Conservation (phyloP, 2,113 vertebrate genomes). For the Entomyzon cyanotis region DNA sequence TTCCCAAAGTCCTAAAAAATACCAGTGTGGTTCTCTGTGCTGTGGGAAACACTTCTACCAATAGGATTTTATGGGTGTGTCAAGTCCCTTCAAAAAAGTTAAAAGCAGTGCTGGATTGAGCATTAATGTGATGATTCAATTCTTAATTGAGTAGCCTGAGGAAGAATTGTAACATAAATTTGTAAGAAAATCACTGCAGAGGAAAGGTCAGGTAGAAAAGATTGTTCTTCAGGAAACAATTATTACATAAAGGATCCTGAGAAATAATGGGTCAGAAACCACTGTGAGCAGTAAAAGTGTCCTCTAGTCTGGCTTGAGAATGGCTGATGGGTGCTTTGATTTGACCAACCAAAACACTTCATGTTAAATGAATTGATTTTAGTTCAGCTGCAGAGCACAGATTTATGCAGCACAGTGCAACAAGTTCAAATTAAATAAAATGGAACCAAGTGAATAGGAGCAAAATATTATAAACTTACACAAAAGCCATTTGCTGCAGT, state of each 20-base stretch:
- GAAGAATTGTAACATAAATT: not conserved
- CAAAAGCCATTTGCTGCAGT: not conserved
- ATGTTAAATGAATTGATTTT: not conserved
- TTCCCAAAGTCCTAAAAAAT: not conserved
- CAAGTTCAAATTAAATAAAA: not conserved
- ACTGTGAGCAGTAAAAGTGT: not conserved
- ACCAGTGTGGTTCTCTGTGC: not conserved
- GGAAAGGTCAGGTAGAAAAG: not conserved
- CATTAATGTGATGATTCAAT: not conserved
- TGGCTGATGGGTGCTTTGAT: not conserved
- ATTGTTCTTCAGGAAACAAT: not conserved
- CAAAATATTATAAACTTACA: not conserved
- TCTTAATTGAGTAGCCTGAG: not conserved
- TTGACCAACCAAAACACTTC: not conserved
- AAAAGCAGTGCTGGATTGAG: not conserved
- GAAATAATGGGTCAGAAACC: not conserved
- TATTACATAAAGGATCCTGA: not conserved
- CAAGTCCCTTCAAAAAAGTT: not conserved
- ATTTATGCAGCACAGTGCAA: not conserved
- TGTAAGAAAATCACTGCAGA: not conserved
- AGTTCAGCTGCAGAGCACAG: not conserved
- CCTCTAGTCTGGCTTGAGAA: not conserved
- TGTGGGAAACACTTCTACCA: not conserved
- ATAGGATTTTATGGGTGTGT: not conserved
- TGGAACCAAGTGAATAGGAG: not conserved